Conservation (phyloP, 64 coral and sea anemone species). For the Porites lutea region DNA sequence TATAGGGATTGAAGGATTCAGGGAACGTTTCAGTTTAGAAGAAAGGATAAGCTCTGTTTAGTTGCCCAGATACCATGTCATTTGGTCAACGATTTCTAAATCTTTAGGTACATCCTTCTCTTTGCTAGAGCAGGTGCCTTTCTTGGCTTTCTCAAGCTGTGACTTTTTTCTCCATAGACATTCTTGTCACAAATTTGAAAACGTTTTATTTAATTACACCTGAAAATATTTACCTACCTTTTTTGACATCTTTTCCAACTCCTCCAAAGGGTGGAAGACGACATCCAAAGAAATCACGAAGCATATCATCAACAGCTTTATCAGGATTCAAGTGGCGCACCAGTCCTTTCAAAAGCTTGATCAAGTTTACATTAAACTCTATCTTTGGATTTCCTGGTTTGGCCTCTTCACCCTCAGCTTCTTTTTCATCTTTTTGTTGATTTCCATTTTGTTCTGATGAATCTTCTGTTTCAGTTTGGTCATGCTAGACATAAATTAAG, state of each 20-base stretch:
- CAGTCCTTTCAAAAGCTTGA: constrained; percentile 58
- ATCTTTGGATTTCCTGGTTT: constrained; percentile 42
- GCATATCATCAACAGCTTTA: constrained; percentile 62
- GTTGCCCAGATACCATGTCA: no score
- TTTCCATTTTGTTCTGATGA: constrained; percentile 15
- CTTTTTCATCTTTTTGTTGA: constrained; percentile 30
- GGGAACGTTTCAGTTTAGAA: no score
- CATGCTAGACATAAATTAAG: constrained; percentile 13
- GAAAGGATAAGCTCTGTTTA: no score
- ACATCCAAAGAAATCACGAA: constrained; percentile 68
- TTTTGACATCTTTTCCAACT: constrained; percentile 41
- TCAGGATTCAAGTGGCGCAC: constrained; percentile 77
- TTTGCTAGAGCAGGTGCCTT: no score
- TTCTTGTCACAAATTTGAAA: no score
- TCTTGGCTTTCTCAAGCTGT: no score
- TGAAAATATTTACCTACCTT: constrained; percentile 11
- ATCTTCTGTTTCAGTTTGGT: constrained; percentile 47
- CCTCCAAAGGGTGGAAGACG: constrained; percentile 74
- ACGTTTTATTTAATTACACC: no score
- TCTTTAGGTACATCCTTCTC: no score
- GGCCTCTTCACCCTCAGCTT: not conserved
- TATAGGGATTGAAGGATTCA: no score
- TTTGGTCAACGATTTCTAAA: no score
- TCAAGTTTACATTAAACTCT: constrained; percentile 61
- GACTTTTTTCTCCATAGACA: no score